Percentiles rank a stretch among this genome's conserved stretches.
Conservation (phyloP, 2,797 vertebrate species). For the Sebastes hubbsi region DNA sequence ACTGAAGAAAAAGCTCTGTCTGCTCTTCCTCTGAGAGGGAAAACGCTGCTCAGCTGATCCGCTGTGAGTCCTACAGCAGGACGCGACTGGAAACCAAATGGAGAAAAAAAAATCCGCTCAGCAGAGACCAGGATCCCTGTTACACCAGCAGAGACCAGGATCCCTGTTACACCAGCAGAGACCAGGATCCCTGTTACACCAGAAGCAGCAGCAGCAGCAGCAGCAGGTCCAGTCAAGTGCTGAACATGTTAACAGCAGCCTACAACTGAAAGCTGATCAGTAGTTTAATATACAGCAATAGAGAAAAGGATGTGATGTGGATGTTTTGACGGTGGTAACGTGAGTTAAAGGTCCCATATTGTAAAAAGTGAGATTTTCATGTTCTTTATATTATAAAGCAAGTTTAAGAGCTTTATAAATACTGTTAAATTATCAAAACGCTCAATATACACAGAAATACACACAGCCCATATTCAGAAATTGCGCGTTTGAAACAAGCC, state of each 20-base stretch:
- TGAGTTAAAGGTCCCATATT: too few species aligned
- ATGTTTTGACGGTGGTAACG: background rate
- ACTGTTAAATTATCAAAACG: too few species aligned
- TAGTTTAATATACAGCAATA: background rate
- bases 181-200: too few species aligned
- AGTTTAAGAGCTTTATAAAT: too few species aligned
- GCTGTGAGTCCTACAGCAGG: constrained; percentile 45
- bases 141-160: background rate
- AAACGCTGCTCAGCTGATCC: constrained; percentile 63
- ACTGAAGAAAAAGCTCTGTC: constrained; percentile 16
- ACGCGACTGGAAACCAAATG: constrained; percentile 70
- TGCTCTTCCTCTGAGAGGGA: constrained; percentile 22
- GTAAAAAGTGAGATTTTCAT: too few species aligned
- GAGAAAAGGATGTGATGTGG: background rate
- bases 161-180: too few species aligned
- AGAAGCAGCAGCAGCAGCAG: background rate
- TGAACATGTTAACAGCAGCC: background rate
- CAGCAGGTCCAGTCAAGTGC: constrained; percentile 7
- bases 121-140: background rate
- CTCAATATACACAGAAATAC: too few species aligned
- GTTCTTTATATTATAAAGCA: too few species aligned
- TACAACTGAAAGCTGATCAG: background rate
- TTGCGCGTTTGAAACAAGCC: too few species aligned
- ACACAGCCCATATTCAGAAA: too few species aligned
- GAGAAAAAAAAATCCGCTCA: background rate